A percentile compares a stretch with the other conserved stretches of the same genome.
phyloP scores from a whole-genome alignment of 2,797 vertebrate genomes.

The Anomalospiza imberbis region DNA sequence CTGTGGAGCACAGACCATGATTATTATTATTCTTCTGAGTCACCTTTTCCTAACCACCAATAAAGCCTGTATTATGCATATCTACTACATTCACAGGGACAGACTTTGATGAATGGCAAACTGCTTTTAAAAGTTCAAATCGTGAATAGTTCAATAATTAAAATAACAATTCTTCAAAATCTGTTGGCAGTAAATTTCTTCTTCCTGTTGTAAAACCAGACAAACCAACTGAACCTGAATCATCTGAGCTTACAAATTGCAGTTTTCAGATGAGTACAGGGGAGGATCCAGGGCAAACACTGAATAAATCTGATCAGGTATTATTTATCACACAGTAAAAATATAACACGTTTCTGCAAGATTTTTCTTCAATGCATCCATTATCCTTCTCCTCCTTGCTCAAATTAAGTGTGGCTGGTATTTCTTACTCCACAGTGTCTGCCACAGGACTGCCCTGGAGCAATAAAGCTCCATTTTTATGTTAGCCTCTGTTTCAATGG shows the following conservation, averaged over 20 bases:
- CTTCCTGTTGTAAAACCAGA: background rate
- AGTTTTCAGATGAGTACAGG: background rate
- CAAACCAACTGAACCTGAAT: background rate
- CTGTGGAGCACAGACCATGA: background rate
- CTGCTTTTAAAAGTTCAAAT: background rate
- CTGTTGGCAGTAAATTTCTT: background rate
- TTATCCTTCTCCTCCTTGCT: background rate
- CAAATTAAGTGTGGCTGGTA: background rate
- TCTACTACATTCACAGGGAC: background rate
- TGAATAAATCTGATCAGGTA: background rate
- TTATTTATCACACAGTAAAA: background rate
- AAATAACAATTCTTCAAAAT: background rate
- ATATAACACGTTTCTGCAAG: background rate
- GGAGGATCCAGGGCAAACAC: background rate
- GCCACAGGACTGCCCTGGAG: background rate
- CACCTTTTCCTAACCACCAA: background rate
- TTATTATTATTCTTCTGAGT: background rate
- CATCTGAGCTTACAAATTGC: background rate
- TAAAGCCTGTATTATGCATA: background rate
- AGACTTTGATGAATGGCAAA: background rate
- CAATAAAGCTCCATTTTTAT: background rate
- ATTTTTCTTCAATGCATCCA: background rate
- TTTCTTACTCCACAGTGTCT: background rate
- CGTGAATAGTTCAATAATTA: background rate
- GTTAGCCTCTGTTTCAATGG: background rate